A percentile compares a stretch with the other conserved stretches of the same genome.
Conservation (phyloP, 2,797 vertebrate genomes). For the Oreortyx pictus region DNA sequence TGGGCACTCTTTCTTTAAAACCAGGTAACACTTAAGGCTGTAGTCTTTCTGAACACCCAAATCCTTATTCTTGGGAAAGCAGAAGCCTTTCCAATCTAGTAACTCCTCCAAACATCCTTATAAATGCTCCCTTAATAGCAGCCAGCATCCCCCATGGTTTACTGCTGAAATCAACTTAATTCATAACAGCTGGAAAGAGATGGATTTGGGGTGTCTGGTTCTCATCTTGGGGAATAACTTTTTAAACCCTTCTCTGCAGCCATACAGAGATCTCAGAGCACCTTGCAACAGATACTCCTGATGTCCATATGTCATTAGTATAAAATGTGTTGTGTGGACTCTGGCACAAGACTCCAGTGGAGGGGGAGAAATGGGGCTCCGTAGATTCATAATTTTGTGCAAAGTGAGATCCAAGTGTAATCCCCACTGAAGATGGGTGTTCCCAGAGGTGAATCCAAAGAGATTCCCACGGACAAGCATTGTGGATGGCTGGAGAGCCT, state of each 20-base stretch:
- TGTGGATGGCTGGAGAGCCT: not conserved
- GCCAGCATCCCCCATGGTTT: not conserved
- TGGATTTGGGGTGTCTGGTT: not conserved
- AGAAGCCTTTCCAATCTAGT: not conserved
- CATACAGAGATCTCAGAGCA: not conserved
- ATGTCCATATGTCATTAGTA: not conserved
- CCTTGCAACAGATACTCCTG: rapidly evolving
- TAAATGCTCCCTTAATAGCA: not conserved
- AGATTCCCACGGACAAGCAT: not conserved
- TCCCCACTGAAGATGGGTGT: not conserved
- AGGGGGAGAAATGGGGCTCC: not conserved
- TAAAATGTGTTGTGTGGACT: not conserved
- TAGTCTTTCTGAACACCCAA: not conserved
- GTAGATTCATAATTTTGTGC: not conserved
- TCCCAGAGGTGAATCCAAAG: not conserved
- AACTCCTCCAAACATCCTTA: not conserved
- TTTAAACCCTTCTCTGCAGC: not conserved
- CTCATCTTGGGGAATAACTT: not conserved
- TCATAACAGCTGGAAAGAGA: not conserved
- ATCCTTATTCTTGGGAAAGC: not conserved
- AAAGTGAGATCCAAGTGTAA: not conserved
- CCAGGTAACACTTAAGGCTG: not conserved
- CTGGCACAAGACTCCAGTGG: not conserved
- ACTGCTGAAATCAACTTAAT: not conserved
- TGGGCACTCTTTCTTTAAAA: not conserved